phyloP scores from a whole-genome alignment of 2,888 invertebrate genomes.

The Ochropleura leucogaster region DNA sequence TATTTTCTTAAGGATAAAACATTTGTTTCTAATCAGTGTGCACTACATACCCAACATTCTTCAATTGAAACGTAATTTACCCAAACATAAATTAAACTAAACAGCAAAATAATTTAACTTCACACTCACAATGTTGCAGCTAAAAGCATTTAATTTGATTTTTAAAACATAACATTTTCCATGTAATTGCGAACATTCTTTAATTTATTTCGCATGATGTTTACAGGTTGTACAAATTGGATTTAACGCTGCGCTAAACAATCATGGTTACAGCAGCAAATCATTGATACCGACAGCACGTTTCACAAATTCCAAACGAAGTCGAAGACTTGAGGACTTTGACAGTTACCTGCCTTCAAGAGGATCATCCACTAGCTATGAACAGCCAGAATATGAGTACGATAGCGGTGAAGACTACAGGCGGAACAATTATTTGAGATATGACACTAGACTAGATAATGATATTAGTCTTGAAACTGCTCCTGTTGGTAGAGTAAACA shows the following conservation, averaged over 20 bases:
- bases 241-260: slow-evolving; percentile 42
- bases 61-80: background rate
- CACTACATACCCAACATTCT: background rate
- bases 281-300: background rate
- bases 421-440: background rate
- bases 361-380: slow-evolving; percentile 16
- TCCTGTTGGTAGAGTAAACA: background rate
- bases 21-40: background rate
- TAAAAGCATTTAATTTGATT: slow-evolving; percentile 3
- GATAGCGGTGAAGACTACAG: slow-evolving; percentile 39
- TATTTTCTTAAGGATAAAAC: too few species aligned
- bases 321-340: slow-evolving; percentile 18
- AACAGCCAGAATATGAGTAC: slow-evolving; percentile 35
- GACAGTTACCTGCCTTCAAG: background rate
- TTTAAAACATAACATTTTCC: slow-evolving; percentile 11
- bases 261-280: slow-evolving; percentile 13
- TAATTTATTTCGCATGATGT: slow-evolving; percentile 46
- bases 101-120: slow-evolving; percentile 6
- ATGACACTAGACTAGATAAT: background rate
- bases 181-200: slow-evolving; percentile 12
- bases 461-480: slow-evolving; percentile 17
- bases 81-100: background rate
- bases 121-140: background rate
- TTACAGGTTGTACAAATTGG: slow-evolving; percentile 59
- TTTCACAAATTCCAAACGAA: background rate